phyloP scores from a whole-genome alignment of 2,888 invertebrate species.

The Adineta ricciae region DNA sequence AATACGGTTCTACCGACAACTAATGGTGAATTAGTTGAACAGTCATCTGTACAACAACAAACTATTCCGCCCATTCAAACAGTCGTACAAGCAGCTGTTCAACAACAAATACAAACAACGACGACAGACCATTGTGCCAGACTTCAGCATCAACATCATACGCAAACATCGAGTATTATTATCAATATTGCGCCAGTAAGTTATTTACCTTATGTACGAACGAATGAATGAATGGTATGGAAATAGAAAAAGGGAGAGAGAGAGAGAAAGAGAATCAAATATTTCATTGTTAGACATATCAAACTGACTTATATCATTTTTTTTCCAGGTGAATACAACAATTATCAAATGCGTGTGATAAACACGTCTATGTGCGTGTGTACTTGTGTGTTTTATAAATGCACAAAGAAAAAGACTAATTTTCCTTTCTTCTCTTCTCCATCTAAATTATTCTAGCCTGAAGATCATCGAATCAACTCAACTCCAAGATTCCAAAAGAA shows the following conservation, averaged over 20 bases:
- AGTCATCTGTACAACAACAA: not conserved
- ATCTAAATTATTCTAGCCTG: not conserved
- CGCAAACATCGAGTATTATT: conserved; percentile 1
- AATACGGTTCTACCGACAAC: not conserved
- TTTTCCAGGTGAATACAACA: conserved; percentile 9
- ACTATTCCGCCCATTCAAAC: not conserved
- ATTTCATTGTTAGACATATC: too few relatives aligned
- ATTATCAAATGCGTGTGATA: conserved; percentile 4
- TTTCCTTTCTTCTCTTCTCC: not conserved
- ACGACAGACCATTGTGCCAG: not conserved
- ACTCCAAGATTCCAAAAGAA: not conserved
- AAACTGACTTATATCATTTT: not conserved
- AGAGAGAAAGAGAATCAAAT: too few relatives aligned
- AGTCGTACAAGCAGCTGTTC: conserved; percentile 13
- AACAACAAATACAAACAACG: not conserved
- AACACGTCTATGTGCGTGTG: not conserved
- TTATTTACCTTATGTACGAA: too few relatives aligned
- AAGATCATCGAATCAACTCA: not conserved
- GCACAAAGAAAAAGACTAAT: not conserved
- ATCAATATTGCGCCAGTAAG: conserved; percentile 19
- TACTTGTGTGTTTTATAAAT: conserved; percentile 1
- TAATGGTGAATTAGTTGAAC: not conserved
- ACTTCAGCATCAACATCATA: conserved; percentile 1
- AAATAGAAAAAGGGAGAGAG: too few relatives aligned
- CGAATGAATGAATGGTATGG: too few relatives aligned